These are phyloP conservation scores for Acholoe squamosa DNA, from an alignment of 2,888 invertebrate species.

Conservation along the genomic window DNA sequence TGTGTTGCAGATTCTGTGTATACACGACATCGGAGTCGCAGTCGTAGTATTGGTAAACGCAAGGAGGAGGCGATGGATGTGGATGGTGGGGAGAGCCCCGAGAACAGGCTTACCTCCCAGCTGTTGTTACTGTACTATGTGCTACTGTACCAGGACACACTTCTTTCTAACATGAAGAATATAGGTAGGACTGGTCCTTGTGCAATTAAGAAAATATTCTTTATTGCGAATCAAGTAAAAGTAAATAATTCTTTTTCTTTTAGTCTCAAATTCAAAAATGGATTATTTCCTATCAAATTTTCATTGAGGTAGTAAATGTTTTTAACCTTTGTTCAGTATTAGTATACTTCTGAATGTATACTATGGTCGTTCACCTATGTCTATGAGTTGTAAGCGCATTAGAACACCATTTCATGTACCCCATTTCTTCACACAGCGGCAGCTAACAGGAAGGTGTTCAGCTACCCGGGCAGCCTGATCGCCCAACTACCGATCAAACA, in stretches of 20 bases:
- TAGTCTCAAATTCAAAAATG: too few species aligned
- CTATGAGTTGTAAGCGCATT: too few species aligned
- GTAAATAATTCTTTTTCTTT: too few species aligned
- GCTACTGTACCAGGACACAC: constrained; percentile 94
- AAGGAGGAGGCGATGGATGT: constrained; percentile 66
- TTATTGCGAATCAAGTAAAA: too few species aligned
- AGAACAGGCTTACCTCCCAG: constrained; percentile 89
- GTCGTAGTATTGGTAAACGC: constrained; percentile 39
- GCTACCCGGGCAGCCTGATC: constrained; percentile 90
- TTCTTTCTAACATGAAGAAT: constrained; percentile 85
- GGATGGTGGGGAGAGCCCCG: constrained; percentile 81
- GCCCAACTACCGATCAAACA: constrained; percentile 96
- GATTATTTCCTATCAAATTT: too few species aligned
- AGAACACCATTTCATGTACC: too few species aligned
- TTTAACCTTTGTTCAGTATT: too few species aligned
- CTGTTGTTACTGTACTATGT: constrained; percentile 95
- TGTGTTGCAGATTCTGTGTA: constrained; percentile 48
- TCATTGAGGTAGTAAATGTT: too few species aligned
- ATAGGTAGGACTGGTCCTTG: constrained; percentile 73
- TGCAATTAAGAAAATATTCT: too few species aligned
- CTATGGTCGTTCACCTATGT: too few species aligned
- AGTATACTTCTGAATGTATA: too few species aligned
- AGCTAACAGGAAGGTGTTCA: constrained; percentile 84
- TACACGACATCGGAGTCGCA: constrained; percentile 46
- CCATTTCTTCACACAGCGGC: constrained; percentile 72